These are phyloP conservation scores for Campylomormyrus tamandua DNA, from an alignment of 2,113 vertebrate species.

Conservation along the genomic window DNA sequence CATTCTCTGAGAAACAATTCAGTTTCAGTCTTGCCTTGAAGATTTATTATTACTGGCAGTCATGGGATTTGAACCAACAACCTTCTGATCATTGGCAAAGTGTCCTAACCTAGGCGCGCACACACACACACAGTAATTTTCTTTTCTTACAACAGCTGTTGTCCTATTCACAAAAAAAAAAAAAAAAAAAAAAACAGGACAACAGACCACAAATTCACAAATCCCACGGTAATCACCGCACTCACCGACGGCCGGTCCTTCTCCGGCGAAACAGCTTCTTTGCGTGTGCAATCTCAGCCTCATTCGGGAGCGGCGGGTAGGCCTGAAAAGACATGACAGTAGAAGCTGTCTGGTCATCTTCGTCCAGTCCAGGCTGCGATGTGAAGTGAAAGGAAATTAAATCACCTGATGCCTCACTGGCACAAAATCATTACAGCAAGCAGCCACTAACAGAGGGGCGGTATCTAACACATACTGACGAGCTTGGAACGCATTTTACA, in stretches of 20 bases:
- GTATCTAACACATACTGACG: not conserved
- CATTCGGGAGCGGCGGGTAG: slow-evolving; percentile 80
- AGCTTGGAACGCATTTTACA: not conserved
- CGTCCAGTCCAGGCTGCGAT: not conserved
- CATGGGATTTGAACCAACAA: not conserved
- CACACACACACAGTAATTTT: not conserved
- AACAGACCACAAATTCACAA: too few relatives aligned
- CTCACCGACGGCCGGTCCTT: slow-evolving; percentile 84
- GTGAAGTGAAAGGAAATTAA: not conserved
- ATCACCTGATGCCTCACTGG: not conserved
- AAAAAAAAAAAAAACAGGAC: not conserved
- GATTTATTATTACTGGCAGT: not conserved
- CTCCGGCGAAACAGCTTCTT: slow-evolving; percentile 91
- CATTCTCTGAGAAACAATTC: not conserved
- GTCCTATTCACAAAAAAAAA: not conserved
- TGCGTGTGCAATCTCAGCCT: slow-evolving; percentile 90
- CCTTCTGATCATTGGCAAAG: not conserved
- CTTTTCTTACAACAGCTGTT: not conserved
- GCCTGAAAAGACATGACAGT: slow-evolving; percentile 59
- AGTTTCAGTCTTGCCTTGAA: not conserved
- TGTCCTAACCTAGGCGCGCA: not conserved
- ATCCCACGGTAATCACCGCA: not conserved
- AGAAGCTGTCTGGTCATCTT: not conserved
- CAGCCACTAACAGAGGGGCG: not conserved
- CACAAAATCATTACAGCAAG: not conserved